A percentile compares a stretch with the other conserved stretches of the same genome.
phyloP scores from a whole-genome alignment of 1,140 invertebrate species.

The Panulirus ornatus region DNA sequence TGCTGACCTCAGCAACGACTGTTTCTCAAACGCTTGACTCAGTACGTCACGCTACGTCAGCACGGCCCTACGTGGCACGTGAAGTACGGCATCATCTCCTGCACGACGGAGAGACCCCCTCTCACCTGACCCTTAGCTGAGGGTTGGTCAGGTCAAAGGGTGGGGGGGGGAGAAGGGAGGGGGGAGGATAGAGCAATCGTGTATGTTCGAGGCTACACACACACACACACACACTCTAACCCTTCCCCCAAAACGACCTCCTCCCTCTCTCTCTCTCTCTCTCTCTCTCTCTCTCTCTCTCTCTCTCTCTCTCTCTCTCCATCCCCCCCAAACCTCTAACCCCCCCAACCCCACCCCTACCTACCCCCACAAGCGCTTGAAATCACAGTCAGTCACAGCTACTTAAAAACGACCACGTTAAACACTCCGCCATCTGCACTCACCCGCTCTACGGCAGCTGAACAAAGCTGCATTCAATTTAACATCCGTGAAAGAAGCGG shows the following conservation, averaged over 20 bases:
- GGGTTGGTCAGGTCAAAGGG: no score
- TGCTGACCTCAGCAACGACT: no score
- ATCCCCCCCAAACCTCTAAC: no score
- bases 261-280: neutral
- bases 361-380: no score
- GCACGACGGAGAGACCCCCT: no score
- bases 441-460: conserved; percentile 9
- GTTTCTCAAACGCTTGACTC: no score
- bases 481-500: conserved; percentile 44
- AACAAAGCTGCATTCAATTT: conserved; percentile 66
- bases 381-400: conserved; percentile 12
- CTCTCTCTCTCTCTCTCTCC: neutral
- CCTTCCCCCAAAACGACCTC: neutral
- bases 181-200: neutral
- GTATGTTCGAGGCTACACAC: neutral
- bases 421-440: conserved; percentile 32
- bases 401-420: conserved; percentile 25
- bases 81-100: no score
- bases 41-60: no score
- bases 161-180: neutral
- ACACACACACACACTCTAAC: neutral
- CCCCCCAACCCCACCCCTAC: no score
- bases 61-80: no score
- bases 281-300: conserved; percentile 15
- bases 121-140: no score